These are phyloP conservation scores for Acanthosepion lycidas DNA, from an alignment of 2,888 invertebrate species.

Conservation along the genomic window DNA sequence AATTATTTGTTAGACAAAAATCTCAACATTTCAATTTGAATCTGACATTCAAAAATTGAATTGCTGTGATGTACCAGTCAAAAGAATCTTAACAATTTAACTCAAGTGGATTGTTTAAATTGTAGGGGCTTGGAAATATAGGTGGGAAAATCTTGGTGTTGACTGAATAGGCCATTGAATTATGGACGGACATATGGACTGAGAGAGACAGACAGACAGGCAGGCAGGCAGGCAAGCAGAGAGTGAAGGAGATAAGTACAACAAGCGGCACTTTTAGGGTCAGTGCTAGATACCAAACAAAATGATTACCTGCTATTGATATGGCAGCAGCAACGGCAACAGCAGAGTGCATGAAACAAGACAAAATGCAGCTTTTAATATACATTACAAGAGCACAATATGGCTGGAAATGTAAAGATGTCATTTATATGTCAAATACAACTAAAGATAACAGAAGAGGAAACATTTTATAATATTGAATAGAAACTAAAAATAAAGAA, in stretches of 20 bases:
- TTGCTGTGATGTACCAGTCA: neutral
- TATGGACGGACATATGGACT: neutral
- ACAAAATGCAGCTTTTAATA: constrained; percentile 33
- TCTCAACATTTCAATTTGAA: neutral
- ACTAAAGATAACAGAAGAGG: constrained; percentile 8
- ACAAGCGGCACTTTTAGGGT: constrained; percentile 33
- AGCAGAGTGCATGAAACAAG: constrained; percentile 33
- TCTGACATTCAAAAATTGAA: neutral
- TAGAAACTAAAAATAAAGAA: neutral
- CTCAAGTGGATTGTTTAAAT: neutral
- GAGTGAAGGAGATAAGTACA: neutral
- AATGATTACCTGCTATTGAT: constrained; percentile 33
- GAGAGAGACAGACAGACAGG: neutral
- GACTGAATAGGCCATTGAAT: constrained; percentile 24
- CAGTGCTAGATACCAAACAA: constrained; percentile 21
- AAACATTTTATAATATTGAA: neutral
- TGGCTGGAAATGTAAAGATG: constrained; percentile 33
- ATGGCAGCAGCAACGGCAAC: constrained; percentile 9
- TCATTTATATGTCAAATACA: constrained; percentile 25
- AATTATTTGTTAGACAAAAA: neutral
- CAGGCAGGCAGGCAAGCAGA: neutral
- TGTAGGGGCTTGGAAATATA: neutral
- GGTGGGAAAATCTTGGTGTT: neutral
- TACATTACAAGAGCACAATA: constrained; percentile 21
- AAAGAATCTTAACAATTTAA: neutral